Percentiles rank a stretch among this genome's conserved stretches.
Evolutionary conservation across 2,888 invertebrate species (phyloP).

Genomic region (Morinoia aosen): DNA sequence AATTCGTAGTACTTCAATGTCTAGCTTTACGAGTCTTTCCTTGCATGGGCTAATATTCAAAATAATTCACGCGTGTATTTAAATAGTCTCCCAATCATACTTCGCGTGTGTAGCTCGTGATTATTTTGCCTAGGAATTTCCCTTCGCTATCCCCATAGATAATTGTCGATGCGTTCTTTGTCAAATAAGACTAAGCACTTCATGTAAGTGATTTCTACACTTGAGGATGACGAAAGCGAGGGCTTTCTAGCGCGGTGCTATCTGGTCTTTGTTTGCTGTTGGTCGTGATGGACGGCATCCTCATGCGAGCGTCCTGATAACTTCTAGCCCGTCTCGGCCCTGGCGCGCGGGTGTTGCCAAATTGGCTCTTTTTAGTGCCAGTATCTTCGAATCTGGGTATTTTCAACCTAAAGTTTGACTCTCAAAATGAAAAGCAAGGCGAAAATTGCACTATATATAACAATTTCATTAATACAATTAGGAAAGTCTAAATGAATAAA

Average conservation of each 20-base stretch:
- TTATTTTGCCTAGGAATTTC: background rate
- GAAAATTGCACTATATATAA: too few species aligned
- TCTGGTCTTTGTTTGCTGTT: conserved; percentile 13
- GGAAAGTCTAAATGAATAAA: too few species aligned
- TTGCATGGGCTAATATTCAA: too few species aligned
- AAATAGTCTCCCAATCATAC: too few species aligned
- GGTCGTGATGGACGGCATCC: conserved; percentile 17
- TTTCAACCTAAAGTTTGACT: too few species aligned
- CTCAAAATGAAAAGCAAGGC: too few species aligned
- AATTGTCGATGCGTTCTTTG: background rate
- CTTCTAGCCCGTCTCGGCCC: background rate
- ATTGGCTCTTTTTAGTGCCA: too few species aligned
- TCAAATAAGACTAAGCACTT: background rate
- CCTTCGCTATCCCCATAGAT: background rate
- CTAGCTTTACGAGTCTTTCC: too few species aligned
- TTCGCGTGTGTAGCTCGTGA: background rate
- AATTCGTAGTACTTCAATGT: background rate
- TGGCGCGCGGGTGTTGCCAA: background rate
- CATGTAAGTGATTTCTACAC: background rate
- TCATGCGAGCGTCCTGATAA: background rate
- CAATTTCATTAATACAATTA: too few species aligned
- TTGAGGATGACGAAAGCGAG: conserved; percentile 13
- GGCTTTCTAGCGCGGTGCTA: background rate
- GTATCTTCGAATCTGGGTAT: too few species aligned
- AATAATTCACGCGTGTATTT: too few species aligned